phyloP scores from a whole-genome alignment of 2,797 vertebrate genomes.

The Anguilla pacifica region DNA sequence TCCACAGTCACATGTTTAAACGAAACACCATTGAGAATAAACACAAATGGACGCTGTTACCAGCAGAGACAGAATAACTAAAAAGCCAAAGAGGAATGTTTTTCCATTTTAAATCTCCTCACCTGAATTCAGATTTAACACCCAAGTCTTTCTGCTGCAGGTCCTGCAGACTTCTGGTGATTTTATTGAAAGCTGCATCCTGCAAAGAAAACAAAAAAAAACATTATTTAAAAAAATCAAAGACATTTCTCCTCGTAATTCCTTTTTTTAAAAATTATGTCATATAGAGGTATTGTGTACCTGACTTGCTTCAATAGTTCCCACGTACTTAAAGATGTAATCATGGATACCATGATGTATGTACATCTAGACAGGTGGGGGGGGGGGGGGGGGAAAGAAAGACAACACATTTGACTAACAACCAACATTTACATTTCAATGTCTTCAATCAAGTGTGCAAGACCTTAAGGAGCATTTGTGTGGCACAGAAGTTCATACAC shows the following conservation, averaged over 20 bases:
- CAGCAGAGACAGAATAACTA: conserved; percentile 8
- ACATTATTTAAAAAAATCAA: background rate
- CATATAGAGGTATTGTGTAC: conserved; percentile 60
- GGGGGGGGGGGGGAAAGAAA: background rate
- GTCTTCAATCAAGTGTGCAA: background rate
- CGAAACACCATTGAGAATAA: background rate
- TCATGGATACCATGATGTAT: conserved; percentile 92
- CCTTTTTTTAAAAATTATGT: background rate
- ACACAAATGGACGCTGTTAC: background rate
- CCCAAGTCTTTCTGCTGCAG: conserved; percentile 93
- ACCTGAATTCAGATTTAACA: conserved; percentile 94
- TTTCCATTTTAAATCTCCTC: conserved; percentile 33
- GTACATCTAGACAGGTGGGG: conserved; percentile 84
- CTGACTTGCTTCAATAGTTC: conserved; percentile 91
- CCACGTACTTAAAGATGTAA: conserved; percentile 91
- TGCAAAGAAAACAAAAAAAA: conserved; percentile 54
- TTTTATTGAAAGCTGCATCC: conserved; percentile 97
- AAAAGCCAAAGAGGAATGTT: background rate
- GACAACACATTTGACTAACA: background rate
- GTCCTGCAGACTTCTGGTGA: conserved; percentile 91
- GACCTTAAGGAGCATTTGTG: background rate
- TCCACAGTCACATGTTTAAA: background rate
- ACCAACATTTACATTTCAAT: background rate
- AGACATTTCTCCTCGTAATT: background rate
- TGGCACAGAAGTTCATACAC: background rate